Base-by-base conservation (phyloP, 2,113 vertebrate genomes). In the Empidonax traillii region DNA sequence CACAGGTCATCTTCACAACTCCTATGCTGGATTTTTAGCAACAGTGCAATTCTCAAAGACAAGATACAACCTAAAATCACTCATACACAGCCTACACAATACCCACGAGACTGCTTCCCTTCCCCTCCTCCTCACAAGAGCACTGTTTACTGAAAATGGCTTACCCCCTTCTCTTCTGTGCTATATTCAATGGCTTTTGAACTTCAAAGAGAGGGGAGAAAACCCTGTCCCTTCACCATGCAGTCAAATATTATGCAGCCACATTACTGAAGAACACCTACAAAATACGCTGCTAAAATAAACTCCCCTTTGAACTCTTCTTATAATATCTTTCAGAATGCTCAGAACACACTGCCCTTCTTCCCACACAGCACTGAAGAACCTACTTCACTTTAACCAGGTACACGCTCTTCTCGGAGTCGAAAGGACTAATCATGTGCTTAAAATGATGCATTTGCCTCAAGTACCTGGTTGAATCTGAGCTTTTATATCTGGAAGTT, bases 131-230 rank as follows among this genome's bases (percentile, higher is more conserved):
- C 72, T 77, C 20, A 49, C 1, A 0, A 61, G 22, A 68, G 62
- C 31, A 1, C 52, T 20, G 58, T 14, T 77, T 51, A 27, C 56
- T 63, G 91, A 4, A 80, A 92, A 73, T 22, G 17, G 28, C 58
- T 62, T 37, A 62, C 28, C 18, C 24, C 12, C 2, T 35, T 56
- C 77, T 81, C 62, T 12, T 44, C 75, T 24, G 1, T 20, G 89
- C 67, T 55, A n/a, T 44, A 33, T 28, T 81, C 67, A 80, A 81
- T 31, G 47, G 72, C 66, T 93, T 88, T 81, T 77, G 72, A 90
- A 72, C 94, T 87, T 88, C 94, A 84, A 78, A 95, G 87, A 71
- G 84, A 89, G 47, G 41, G 37, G 16, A 81, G 68, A 80, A 96
- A 89, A 89, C 90, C 75, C 84, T 8, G 43, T 24, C 13, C 5